Conservation (phyloP, 2,113 vertebrate genomes). For the Ammospiza nelsoni region DNA sequence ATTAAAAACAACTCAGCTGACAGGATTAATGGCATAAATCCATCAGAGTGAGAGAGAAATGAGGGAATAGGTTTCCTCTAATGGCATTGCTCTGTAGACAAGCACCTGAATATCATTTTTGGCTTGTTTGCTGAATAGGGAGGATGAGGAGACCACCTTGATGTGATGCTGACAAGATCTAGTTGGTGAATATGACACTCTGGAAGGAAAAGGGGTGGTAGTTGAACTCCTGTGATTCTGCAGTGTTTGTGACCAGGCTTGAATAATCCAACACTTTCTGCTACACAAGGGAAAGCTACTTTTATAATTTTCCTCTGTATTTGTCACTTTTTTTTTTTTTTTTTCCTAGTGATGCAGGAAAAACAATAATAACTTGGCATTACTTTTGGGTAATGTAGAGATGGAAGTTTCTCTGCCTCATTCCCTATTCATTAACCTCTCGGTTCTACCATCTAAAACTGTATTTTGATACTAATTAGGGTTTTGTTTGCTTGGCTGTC, state of each 20-base stretch:
- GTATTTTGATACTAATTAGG: background rate
- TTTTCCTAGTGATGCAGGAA: background rate
- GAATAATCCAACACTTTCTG: background rate
- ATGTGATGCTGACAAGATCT: background rate
- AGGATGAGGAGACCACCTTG: background rate
- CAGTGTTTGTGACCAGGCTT: background rate
- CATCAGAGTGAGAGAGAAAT: constrained; percentile 12
- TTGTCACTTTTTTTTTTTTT: too few species aligned
- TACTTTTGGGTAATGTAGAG: background rate
- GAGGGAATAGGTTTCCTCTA: constrained; percentile 31
- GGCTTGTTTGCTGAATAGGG: constrained; percentile 11
- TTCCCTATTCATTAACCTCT: background rate
- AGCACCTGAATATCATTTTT: constrained; percentile 7
- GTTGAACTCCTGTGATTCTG: background rate
- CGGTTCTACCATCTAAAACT: background rate
- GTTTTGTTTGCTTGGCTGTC: background rate
- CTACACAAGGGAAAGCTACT: background rate
- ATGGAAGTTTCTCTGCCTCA: background rate
- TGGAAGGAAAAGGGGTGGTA: background rate
- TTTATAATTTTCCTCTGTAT: background rate
- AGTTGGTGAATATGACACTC: background rate
- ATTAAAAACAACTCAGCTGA: constrained; percentile 35
- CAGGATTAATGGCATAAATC: constrained; percentile 13
- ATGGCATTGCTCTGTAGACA: background rate
- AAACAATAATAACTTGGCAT: background rate